phyloP scores from a whole-genome alignment of 1,140 invertebrate species.

The Heterodera carotae region DNA sequence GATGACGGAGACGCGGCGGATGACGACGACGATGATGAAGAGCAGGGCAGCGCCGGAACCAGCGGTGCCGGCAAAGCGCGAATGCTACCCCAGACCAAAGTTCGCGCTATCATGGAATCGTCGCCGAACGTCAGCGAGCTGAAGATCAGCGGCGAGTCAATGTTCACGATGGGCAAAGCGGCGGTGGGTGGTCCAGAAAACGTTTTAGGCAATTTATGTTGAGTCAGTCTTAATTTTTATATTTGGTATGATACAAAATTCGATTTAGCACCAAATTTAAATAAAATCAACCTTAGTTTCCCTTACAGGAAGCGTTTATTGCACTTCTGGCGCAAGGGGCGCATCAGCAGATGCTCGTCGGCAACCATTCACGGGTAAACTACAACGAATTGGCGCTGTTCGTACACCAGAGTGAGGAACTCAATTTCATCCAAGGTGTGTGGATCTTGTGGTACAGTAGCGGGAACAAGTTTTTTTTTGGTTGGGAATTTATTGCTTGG shows the following conservation, averaged over 20 bases:
- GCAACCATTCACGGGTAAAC: neutral
- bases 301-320: constrained; percentile 33
- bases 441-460: neutral
- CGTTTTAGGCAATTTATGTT: too few species aligned
- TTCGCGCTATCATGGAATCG: constrained; percentile 32
- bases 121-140: constrained; percentile 17
- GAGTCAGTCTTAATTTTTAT: too few species aligned
- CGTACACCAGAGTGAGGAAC: constrained; percentile 32
- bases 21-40: neutral
- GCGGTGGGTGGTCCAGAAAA: constrained; percentile 18
- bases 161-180: constrained; percentile 38
- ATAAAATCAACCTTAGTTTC: too few species aligned
- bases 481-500: neutral
- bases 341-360: constrained; percentile 14
- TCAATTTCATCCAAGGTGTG: constrained; percentile 36
- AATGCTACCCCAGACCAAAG: constrained; percentile 18
- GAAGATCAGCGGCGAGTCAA: constrained; percentile 24
- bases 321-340: constrained; percentile 28
- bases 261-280: too few species aligned
- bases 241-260: neutral
- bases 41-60: neutral
- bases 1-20: neutral
- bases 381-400: constrained; percentile 28
- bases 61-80: constrained; percentile 5
- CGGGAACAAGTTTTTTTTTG: neutral